Percentiles rank a stretch among this genome's conserved stretches.
phyloP scores from a whole-genome alignment of 2,113 vertebrate species.

The Pangasianodon hypophthalmus region DNA sequence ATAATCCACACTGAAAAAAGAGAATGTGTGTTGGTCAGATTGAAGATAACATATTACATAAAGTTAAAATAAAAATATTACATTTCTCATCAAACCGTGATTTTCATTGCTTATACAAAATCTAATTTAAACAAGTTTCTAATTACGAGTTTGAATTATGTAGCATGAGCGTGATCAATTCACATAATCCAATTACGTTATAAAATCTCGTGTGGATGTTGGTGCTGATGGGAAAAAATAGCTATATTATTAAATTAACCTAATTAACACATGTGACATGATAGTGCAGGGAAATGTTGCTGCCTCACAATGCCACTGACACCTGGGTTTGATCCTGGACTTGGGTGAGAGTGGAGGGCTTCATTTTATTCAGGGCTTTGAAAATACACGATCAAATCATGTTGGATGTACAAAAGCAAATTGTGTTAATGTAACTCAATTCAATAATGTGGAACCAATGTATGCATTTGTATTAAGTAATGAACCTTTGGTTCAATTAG shows the following conservation, averaged over 20 bases:
- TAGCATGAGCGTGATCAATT: not conserved
- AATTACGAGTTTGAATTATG: not conserved
- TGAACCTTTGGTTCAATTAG: not conserved
- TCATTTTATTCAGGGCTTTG: not conserved
- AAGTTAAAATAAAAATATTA: not conserved
- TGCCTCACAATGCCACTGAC: not conserved
- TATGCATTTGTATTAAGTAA: not conserved
- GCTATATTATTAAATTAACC: not conserved
- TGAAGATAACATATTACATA: not conserved
- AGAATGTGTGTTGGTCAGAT: not conserved
- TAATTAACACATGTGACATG: not conserved
- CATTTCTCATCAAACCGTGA: not conserved
- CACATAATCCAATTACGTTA: not conserved
- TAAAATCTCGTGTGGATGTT: not conserved
- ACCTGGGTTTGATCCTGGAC: not conserved
- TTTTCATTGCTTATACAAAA: not conserved
- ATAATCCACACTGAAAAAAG: not conserved
- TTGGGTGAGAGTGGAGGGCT: not conserved
- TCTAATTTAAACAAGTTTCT: not conserved
- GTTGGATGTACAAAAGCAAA: not conserved
- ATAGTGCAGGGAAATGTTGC: not conserved
- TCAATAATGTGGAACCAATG: not conserved
- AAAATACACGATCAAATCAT: not conserved
- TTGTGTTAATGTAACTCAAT: slow-evolving; percentile 2
- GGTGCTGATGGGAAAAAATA: not conserved